Percentiles rank a stretch among this genome's conserved stretches.
phyloP scores from a whole-genome alignment of 2,113 vertebrate species.

The rat (Rattus norvegicus) region GRCr8 NC_086027.1:117860001-117860500 shows the following conservation, averaged over 20 bases:
- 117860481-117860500: not conserved
- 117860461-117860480: not conserved
- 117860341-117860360: constrained; percentile 22
- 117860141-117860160: not conserved
- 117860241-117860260: constrained; percentile 58
- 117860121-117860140: not conserved
- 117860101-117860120: not conserved
- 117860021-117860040: not conserved
- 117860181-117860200: constrained; percentile 63
- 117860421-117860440: not conserved
- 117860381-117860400: not conserved
- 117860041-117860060: not conserved
- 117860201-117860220: not conserved
- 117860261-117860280: constrained; percentile 52
- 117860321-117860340: not conserved
- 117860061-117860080: not conserved
- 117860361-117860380: not conserved
- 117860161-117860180: not conserved
- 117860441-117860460: not conserved
- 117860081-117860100: not conserved
- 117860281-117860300: not conserved
- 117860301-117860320: not conserved
- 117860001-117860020: not conserved
- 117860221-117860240: not conserved
- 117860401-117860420: not conserved